Evolutionary conservation across 64 coral and sea anemone genomes (phyloP), one percentile per base, ranked within the genome.

Genomic region (Montipora cactus): DNA sequence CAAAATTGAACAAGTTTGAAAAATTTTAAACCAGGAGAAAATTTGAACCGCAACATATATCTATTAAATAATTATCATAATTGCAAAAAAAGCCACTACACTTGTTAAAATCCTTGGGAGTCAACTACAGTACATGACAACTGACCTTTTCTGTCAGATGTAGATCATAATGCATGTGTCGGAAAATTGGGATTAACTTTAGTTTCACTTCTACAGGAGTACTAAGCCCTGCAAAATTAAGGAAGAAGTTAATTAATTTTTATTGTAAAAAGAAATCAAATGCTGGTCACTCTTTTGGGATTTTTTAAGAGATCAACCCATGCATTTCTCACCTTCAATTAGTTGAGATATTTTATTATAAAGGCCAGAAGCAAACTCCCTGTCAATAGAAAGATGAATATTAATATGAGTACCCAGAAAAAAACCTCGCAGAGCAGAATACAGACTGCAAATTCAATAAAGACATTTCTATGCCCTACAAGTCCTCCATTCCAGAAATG

Each of bases 141-240:
- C 49, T 93, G 50, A 99, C 98, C 95, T 91, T 94, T 23, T 92
- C 90, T 46, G 98, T 88, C 22, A 96, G 74, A 66, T 99, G 83
- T 46, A 94, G 77, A 21, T 99, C 98, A 93, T 94, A 93, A 73
- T 91, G 89, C 98, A 99, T 96, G 76, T 99, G 94, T 23, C 92
- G 88, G 77, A 99, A 99, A 49, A 99, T 99, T 50, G 98, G 95
- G 49, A 99, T 86, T 1, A 99, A 59, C 57, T 99, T 99, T 2
- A 99, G 67, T 49, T 99, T 99, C 92, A 99, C 94, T 81, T 99
- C 98, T 23, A 99, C 92, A 22, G 98, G 92, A 45, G 98, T 96
- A 12, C 84, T 96, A 16, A 99, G 81, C 44, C 98, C 98, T 98
- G 80, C 71, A 91, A 77, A 10, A 88, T 4, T 82, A 25, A 81